phyloP scores from a whole-genome alignment of 2,888 invertebrate genomes.

The Drosophila nigritarsus region DNA sequence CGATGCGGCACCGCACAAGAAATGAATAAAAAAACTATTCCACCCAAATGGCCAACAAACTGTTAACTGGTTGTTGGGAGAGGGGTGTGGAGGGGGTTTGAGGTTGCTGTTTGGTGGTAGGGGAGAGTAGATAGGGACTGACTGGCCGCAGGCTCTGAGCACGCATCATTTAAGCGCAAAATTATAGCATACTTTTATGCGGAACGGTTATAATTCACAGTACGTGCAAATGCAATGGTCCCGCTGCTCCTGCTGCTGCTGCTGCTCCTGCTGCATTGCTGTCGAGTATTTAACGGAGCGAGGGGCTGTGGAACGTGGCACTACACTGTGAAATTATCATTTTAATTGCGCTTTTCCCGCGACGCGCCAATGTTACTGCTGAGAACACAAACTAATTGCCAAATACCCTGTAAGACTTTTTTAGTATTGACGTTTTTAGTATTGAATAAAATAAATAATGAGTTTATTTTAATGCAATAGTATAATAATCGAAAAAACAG shows the following conservation, averaged over 20 bases:
- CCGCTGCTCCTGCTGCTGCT: conserved; percentile 23
- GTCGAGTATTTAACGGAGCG: conserved; percentile 4
- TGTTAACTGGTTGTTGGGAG: background rate
- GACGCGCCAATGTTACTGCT: conserved; percentile 4
- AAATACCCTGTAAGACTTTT: conserved; percentile 6
- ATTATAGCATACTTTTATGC: conserved; percentile 78
- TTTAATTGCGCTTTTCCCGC: conserved; percentile 74
- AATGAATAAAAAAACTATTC: conserved; percentile 34
- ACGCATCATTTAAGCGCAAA: conserved; percentile 79
- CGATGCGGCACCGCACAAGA: conserved; percentile 15
- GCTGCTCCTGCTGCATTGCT: background rate
- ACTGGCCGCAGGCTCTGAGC: conserved; percentile 50
- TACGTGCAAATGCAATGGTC: conserved; percentile 70
- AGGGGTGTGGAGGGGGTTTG: background rate
- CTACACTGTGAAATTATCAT: conserved; percentile 68
- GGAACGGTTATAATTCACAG: conserved; percentile 76
- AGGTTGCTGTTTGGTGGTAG: background rate
- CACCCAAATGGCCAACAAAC: conserved; percentile 38
- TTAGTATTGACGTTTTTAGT: background rate
- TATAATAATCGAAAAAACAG: rapidly evolving
- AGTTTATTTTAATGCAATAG: background rate
- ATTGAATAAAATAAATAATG: too few species aligned
- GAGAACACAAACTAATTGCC: background rate
- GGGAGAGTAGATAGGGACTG: background rate
- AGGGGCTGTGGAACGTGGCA: conserved; percentile 31